Percentiles rank a stretch among this genome's conserved stretches.
Conservation (phyloP, 2,888 invertebrate genomes). For the Tetrapedia diversipes region DNA sequence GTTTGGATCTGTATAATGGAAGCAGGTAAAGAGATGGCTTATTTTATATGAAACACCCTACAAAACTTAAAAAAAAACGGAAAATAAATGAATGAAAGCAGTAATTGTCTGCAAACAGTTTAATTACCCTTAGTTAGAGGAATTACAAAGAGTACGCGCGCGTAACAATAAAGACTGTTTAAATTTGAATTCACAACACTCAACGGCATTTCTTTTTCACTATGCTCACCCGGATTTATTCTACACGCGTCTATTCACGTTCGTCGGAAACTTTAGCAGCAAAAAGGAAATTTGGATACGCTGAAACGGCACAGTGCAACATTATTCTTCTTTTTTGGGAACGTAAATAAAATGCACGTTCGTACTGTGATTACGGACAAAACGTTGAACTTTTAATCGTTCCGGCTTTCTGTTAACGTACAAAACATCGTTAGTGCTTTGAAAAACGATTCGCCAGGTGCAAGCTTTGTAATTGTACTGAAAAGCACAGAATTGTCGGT, state of each 20-base stretch:
- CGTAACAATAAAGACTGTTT: background rate
- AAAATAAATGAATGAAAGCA: too few relatives aligned
- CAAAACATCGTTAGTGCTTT: background rate
- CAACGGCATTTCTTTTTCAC: background rate
- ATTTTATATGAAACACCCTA: too few relatives aligned
- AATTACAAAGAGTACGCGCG: background rate
- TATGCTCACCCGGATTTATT: background rate
- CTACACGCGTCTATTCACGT: background rate
- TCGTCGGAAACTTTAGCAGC: background rate
- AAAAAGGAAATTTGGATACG: background rate
- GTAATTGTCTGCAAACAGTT: background rate
- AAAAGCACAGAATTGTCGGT: too few relatives aligned
- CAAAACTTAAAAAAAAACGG: too few relatives aligned
- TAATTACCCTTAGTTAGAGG: background rate
- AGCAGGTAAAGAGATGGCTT: too few relatives aligned
- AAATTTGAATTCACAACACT: background rate
- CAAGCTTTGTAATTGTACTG: conserved; percentile 16
- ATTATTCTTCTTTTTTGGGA: background rate
- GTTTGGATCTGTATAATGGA: too few relatives aligned
- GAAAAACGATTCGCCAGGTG: background rate
- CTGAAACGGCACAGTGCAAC: background rate
- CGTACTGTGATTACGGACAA: background rate
- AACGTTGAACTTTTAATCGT: conserved; percentile 3
- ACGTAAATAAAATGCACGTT: background rate
- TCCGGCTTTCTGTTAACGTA: background rate